Evolutionary conservation across 2,888 invertebrate genomes (phyloP).

Genomic region (Taphrorychus bicolor): DNA sequence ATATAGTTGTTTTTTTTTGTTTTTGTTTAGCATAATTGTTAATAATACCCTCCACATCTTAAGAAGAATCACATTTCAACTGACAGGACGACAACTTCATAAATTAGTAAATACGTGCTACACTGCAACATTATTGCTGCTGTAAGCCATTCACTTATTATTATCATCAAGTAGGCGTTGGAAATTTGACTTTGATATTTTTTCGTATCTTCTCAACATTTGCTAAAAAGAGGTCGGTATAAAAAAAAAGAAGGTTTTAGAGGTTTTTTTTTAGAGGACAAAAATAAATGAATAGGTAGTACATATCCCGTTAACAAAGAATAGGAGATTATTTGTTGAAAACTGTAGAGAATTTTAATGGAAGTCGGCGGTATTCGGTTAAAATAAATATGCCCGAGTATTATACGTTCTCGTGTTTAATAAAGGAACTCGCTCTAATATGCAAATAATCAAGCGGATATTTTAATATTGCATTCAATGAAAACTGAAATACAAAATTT

Average conservation of each 20-base stretch:
- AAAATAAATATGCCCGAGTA: neutral
- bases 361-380: neutral
- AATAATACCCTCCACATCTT: neutral
- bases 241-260: no score
- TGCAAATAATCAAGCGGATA: neutral
- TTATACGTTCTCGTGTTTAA: neutral
- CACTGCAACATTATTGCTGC: no score
- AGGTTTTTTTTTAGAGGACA: no score
- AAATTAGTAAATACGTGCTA: no score
- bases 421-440: neutral
- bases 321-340: neutral
- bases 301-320: no score
- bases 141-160: no score
- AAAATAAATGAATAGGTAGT: no score
- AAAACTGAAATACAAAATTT: neutral
- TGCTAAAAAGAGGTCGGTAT: no score
- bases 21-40: neutral
- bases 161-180: no score
- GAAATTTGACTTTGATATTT: no score
- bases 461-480: neutral
- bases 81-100: no score
- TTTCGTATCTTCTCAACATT: no score
- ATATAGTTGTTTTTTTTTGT: neutral
- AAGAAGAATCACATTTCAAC: neutral
- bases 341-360: neutral